Conservation (phyloP, 2,797 vertebrate species). For the Macropodus opercularis region DNA sequence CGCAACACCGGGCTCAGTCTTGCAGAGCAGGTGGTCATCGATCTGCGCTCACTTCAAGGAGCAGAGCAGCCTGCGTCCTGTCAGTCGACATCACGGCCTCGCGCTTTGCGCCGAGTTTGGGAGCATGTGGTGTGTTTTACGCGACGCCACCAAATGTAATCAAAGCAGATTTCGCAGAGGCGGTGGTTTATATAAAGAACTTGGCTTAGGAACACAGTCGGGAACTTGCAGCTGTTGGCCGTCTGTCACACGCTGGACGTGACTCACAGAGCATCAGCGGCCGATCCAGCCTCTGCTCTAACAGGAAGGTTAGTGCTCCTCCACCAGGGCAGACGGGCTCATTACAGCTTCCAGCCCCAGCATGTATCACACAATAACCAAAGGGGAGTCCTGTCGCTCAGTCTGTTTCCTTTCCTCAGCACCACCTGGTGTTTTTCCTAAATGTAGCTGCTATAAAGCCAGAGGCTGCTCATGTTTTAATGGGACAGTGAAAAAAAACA, state of each 20-base stretch:
- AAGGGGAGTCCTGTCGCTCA: too few species aligned
- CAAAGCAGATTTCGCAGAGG: constrained; percentile 34
- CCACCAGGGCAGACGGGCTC: constrained; percentile 32
- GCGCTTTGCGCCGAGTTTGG: not conserved
- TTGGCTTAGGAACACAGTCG: constrained; percentile 42
- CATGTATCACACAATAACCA: too few species aligned
- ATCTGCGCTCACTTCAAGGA: constrained; percentile 1
- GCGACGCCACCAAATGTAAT: constrained; percentile 3
- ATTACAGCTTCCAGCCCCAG: constrained; percentile 15
- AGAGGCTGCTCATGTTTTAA: not conserved
- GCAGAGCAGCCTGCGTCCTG: not conserved
- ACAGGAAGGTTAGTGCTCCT: constrained; percentile 22
- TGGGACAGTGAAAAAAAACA: not conserved
- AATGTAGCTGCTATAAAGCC: not conserved
- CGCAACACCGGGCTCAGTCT: constrained; percentile 54
- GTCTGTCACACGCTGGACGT: constrained; percentile 60
- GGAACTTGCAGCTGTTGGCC: constrained; percentile 66
- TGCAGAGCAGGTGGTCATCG: constrained; percentile 38
- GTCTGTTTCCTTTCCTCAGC: not conserved
- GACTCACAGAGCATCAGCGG: constrained; percentile 57
- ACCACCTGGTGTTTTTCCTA: not conserved
- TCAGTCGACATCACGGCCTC: not conserved
- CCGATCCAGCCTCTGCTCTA: not conserved
- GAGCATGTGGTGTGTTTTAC: constrained; percentile 2
- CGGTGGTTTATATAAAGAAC: constrained; percentile 68